Conservation (phyloP, 2,797 vertebrate species). For the Mormyrops boulengeri region DNA sequence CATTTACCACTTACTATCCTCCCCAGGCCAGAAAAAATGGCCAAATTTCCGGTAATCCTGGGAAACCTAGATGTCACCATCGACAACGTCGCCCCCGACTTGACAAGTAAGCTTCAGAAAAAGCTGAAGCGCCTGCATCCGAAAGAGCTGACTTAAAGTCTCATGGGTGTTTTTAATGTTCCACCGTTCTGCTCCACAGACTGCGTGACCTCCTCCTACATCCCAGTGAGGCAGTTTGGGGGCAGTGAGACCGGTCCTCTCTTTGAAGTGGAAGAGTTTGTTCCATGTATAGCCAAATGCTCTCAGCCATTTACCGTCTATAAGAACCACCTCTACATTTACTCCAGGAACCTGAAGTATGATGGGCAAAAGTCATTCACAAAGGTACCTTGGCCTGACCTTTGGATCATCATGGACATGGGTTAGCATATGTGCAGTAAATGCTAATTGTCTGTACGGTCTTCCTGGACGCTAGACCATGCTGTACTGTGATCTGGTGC, state of each 20-base stretch:
- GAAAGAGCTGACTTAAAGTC: not conserved
- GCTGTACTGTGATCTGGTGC: not conserved
- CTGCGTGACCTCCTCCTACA: conserved; percentile 91
- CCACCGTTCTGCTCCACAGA: conserved; percentile 53
- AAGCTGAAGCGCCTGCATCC: not conserved
- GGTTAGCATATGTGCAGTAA: not conserved
- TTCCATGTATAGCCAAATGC: conserved; percentile 85
- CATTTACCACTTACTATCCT: not conserved
- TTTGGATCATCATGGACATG: not conserved
- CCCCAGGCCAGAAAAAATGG: conserved; percentile 90
- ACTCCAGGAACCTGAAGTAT: conserved; percentile 88
- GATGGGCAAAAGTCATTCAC: conserved; percentile 91
- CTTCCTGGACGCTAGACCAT: not conserved
- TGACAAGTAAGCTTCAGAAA: conserved; percentile 72
- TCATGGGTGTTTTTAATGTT: not conserved
- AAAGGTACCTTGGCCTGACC: conserved; percentile 64
- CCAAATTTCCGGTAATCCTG: conserved; percentile 90
- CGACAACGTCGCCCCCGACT: conserved; percentile 81
- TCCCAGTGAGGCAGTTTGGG: conserved; percentile 84
- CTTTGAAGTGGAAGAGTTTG: conserved; percentile 90
- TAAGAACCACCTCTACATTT: conserved; percentile 94
- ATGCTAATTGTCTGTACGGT: not conserved
- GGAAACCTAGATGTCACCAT: conserved; percentile 91
- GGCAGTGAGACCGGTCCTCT: conserved; percentile 60
- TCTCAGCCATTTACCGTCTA: conserved; percentile 92